A percentile compares a stretch with the other conserved stretches of the same genome.
phyloP scores from a whole-genome alignment of 2,113 vertebrate genomes.

The Nothoprocta pentlandii region DNA sequence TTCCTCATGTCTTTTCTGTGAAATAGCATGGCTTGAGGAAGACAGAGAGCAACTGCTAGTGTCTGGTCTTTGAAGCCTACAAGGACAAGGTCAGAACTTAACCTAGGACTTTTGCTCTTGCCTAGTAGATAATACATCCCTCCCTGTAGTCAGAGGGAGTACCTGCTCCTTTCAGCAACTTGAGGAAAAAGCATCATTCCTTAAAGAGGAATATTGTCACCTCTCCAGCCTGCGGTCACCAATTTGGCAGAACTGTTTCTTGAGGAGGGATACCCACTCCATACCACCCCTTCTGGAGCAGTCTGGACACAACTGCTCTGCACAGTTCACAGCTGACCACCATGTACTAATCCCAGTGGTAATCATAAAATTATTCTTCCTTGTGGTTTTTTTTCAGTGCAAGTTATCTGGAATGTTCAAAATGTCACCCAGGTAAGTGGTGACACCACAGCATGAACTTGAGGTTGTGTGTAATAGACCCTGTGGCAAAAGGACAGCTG shows the following conservation, averaged over 20 bases:
- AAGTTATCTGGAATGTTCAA: not conserved
- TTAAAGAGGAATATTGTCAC: not conserved
- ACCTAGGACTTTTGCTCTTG: not conserved
- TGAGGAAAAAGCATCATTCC: not conserved
- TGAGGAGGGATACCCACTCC: not conserved
- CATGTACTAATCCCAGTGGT: not conserved
- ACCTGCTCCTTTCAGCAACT: not conserved
- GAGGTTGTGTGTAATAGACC: not conserved
- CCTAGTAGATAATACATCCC: not conserved
- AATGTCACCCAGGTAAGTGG: not conserved
- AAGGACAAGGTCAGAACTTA: not conserved
- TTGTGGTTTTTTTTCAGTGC: not conserved
- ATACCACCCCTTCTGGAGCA: not conserved
- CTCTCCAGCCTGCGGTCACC: not conserved
- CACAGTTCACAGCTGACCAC: not conserved
- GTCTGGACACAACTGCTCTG: not conserved
- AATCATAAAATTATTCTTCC: not conserved
- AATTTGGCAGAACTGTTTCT: not conserved
- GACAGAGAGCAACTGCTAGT: not conserved
- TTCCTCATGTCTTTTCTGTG: not conserved
- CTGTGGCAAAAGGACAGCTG: not conserved
- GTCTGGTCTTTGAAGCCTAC: not conserved
- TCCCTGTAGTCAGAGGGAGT: not conserved
- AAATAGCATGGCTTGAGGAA: not conserved
- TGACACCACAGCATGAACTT: not conserved